phyloP scores from a whole-genome alignment of 2,113 vertebrate species.

The Callionymus lyra region DNA sequence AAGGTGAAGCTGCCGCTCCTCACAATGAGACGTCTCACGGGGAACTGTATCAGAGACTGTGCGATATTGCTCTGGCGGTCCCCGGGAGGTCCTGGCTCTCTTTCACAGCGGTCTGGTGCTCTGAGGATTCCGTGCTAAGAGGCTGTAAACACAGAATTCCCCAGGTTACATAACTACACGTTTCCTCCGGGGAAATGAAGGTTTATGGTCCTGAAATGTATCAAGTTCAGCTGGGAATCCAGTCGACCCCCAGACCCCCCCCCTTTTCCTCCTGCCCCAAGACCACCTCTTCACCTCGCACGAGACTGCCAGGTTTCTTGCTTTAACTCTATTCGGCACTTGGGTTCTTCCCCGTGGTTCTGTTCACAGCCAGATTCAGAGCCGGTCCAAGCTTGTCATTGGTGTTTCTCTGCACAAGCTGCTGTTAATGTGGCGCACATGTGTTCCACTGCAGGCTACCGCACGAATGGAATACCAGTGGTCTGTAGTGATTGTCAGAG shows the following conservation, averaged over 20 bases:
- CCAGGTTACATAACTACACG: constrained; percentile 42
- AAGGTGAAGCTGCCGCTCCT: too few relatives aligned
- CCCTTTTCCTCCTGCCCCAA: constrained; percentile 19
- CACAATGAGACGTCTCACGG: too few relatives aligned
- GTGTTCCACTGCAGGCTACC: constrained; percentile 28
- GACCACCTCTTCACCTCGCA: constrained; percentile 31
- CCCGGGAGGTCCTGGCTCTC: constrained; percentile 20
- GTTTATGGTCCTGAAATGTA: constrained; percentile 43
- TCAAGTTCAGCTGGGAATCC: constrained; percentile 39
- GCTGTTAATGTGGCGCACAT: constrained; percentile 29
- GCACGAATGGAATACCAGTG: constrained; percentile 19
- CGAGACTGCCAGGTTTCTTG: constrained; percentile 25
- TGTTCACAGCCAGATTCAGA: constrained; percentile 12
- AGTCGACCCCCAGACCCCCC: constrained; percentile 12
- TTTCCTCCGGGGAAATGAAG: constrained; percentile 36
- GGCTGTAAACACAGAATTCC: constrained; percentile 45
- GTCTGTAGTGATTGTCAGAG: constrained; percentile 11
- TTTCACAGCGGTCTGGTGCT: constrained; percentile 21
- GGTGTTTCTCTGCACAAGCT: constrained; percentile 20
- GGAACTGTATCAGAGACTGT: constrained; percentile 6
- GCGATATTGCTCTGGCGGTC: constrained; percentile 2
- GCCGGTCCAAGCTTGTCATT: constrained; percentile 1
- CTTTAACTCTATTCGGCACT: constrained; percentile 17
- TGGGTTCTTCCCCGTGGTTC: constrained; percentile 4
- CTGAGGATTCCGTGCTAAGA: constrained; percentile 33